A percentile compares a stretch with the other conserved stretches of the same genome.
phyloP scores from a whole-genome alignment of 1,140 invertebrate genomes.

The Tetragonula clypearis region DNA sequence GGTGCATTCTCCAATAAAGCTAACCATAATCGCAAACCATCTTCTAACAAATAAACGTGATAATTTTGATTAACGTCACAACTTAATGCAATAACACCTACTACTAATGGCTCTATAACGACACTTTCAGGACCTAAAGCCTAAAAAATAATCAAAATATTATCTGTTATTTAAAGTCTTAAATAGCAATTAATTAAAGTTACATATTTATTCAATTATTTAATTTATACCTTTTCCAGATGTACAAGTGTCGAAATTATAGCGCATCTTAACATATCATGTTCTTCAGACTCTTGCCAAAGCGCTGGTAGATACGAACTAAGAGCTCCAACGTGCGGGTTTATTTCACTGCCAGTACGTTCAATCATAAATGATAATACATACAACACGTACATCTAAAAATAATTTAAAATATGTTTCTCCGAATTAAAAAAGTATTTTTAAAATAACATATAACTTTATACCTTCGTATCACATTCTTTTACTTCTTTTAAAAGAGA shows the following conservation, averaged over 20 bases:
- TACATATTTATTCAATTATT: not conserved
- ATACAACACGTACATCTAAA: slow-evolving; percentile 93
- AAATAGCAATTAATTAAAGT: not conserved
- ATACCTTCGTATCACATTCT: slow-evolving; percentile 96
- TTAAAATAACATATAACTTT: slow-evolving; percentile 35
- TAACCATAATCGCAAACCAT: slow-evolving; percentile 95
- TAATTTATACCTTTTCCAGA: slow-evolving; percentile 86
- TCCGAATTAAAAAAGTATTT: slow-evolving; percentile 32
- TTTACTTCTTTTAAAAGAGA: slow-evolving; percentile 92
- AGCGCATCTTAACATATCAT: slow-evolving; percentile 95
- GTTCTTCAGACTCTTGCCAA: slow-evolving; percentile 93
- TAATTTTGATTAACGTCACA: slow-evolving; percentile 90
- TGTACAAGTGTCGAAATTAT: slow-evolving; percentile 93
- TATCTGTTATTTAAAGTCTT: not conserved
- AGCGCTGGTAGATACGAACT: slow-evolving; percentile 92
- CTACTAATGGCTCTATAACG: slow-evolving; percentile 86
- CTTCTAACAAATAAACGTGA: slow-evolving; percentile 95
- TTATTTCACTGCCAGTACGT: slow-evolving; percentile 89
- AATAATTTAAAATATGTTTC: slow-evolving; percentile 28
- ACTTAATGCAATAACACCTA: slow-evolving; percentile 90
- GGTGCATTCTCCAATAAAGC: slow-evolving; percentile 90
- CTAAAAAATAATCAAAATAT: slow-evolving; percentile 74
- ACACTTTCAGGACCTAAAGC: slow-evolving; percentile 85
- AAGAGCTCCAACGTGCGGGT: slow-evolving; percentile 87
- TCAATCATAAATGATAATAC: slow-evolving; percentile 95